A percentile compares a stretch with the other conserved stretches of the same genome.
These are phyloP conservation scores for Anniella stebbinsi DNA, from an alignment of 2,797 vertebrate species.

Conservation along the genomic window DNA sequence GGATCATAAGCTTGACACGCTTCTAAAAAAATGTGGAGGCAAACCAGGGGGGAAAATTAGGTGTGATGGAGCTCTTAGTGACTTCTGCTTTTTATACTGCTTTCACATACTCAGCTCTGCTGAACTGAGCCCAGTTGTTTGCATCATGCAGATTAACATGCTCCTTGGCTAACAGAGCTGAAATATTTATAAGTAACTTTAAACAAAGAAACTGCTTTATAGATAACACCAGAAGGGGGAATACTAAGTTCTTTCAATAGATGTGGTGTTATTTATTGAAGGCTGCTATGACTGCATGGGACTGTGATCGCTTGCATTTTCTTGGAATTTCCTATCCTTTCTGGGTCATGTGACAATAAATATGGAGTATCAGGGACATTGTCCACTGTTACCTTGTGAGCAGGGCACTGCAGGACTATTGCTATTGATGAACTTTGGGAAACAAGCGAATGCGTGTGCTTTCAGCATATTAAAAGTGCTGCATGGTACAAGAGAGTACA, in stretches of 20 bases:
- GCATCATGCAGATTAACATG: constrained; percentile 14
- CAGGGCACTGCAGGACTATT: neutral
- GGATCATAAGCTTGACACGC: no score
- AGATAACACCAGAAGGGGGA: constrained; percentile 13
- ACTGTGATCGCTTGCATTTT: neutral
- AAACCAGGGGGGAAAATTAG: no score
- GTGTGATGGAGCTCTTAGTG: no score
- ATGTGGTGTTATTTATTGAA: constrained; percentile 17
- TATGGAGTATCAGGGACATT: neutral
- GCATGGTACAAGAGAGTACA: neutral
- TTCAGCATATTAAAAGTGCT: neutral
- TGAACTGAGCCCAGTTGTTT: constrained; percentile 15
- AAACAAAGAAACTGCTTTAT: constrained; percentile 22
- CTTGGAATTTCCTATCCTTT: constrained; percentile 38
- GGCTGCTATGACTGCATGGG: constrained; percentile 13
- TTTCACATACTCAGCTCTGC: neutral
- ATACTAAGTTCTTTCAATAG: constrained; percentile 3
- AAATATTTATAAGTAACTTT: constrained; percentile 21
- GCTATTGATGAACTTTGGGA: neutral
- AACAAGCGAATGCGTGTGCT: neutral
- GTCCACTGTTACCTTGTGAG: neutral
- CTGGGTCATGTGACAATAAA: constrained; percentile 24
- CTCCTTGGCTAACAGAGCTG: constrained; percentile 11
- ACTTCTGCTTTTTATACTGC: neutral
- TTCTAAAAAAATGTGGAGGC: no score